Evolutionary conservation across 2,113 vertebrate genomes (phyloP), one percentile per base, ranked within the genome.

Genomic region (Lasiurus cinereus): DNA sequence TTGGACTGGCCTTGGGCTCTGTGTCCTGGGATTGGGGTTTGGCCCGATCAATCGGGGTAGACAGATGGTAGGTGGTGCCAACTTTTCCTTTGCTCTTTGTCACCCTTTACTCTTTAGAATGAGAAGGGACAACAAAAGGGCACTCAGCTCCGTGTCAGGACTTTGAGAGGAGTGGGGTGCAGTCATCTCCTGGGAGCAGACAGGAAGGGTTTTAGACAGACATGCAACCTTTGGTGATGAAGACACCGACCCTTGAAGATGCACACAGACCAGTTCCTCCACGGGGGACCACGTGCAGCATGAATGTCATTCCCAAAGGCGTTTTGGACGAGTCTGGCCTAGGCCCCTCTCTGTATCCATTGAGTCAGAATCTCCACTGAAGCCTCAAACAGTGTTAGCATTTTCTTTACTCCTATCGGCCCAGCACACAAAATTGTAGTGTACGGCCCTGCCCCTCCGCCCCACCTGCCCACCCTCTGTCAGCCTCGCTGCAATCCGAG

Each of bases 11-110:
- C 43, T 48, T 83, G 39, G 31, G 67, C 36, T 69, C 64, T 33
- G 27, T 54, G 36, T 46, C 3, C 27, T 36, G 76, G 1, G 7
- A 4, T 43, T 2, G 9, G 56, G 54, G 29, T 33, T 62, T n/a
- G 39, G 21, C 33, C 74, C 50, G 54, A 19, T 67, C 39, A 64
- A 1, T 36, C 6, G 5, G 54, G 67, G 50, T 14, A 46, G 59
- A 62, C 11, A 2, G 0, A 3, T 16, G 46, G 39, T 9, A 0
- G 33, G 6, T 1, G 3, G 0, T 3, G 8, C 69, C 27, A 67
- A 15, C 15, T 1, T 77, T 15, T 16, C 16, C 21, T 52, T 46
- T 3, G 14, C 19, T 69, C 14, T 64, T 64, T 43, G 27, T n/a
- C 18, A 13, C 3, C 2, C 62, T 43, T 9, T 46, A 80, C 73